Percentiles rank a stretch among this genome's conserved stretches.
phyloP scores from a whole-genome alignment of 2,113 vertebrate genomes.

The Diadophis punctatus region DNA sequence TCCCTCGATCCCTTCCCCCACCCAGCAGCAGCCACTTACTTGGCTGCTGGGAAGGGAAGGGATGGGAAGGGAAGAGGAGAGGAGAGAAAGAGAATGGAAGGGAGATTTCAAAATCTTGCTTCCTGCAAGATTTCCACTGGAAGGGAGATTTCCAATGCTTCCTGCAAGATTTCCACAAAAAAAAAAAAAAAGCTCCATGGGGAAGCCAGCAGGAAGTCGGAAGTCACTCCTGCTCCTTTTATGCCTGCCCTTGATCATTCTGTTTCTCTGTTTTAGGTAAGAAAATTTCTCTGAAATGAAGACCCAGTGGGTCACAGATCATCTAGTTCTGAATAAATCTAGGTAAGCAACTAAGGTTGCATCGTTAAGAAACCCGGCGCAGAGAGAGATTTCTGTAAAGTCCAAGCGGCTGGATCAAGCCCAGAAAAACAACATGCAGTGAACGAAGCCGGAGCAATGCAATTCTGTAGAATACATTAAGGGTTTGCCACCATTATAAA shows the following conservation, averaged over 20 bases:
- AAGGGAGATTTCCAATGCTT: too few relatives aligned
- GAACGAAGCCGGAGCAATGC: neutral
- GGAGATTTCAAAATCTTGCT: too few relatives aligned
- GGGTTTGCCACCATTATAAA: neutral
- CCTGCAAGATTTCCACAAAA: too few relatives aligned
- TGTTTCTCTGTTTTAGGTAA: too few relatives aligned
- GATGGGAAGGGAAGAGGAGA: neutral
- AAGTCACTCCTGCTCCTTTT: neutral
- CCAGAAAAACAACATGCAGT: neutral
- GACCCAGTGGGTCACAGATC: too few relatives aligned
- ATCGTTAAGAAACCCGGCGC: neutral
- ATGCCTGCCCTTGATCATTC: neutral
- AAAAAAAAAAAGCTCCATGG: neutral
- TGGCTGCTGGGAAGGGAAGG: neutral
- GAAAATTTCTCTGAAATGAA: too few relatives aligned
- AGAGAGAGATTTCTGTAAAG: neutral
- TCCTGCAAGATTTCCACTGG: too few relatives aligned
- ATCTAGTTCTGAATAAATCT: neutral
- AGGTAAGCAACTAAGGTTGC: neutral
- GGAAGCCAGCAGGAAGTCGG: neutral
- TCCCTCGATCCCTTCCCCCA: neutral
- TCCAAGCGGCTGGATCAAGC: neutral
- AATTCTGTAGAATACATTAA: neutral
- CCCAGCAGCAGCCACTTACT: neutral
- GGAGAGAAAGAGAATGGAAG: too few relatives aligned